Base-by-base conservation (phyloP, 2,113 vertebrate genomes). In the Cinclus mexicanus region DNA sequence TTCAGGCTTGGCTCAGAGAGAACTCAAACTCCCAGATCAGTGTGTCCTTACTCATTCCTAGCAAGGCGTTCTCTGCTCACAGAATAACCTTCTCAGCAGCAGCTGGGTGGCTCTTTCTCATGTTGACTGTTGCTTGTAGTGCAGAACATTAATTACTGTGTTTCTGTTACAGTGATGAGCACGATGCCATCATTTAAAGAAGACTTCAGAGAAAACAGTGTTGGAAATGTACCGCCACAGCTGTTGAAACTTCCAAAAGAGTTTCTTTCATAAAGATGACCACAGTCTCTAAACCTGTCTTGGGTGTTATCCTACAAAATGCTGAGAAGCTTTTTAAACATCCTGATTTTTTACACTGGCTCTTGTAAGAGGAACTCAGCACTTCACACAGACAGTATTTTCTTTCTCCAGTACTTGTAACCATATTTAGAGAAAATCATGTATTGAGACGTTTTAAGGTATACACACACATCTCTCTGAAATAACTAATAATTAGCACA, bases 131-230 rank as follows among this genome's bases (percentile, higher is more conserved):
- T 94, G 35, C 10, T 94, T 23, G n/a, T 64, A 50, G 25, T 76
- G 39, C 41, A 74, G n/a, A 72, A 46, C 13, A 12, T 46, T 89
- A 85, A 96, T 78, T 64, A 22, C 22, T 69, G 31, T 93, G 72
- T 97, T 95, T 95, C 86, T 96, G 0, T 98, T 98, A 59, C 97
- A 98, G 98, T 26, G 98, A 98, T 81, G 98, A 98, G 97, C 98
- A 98, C 0, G 98, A 98, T 90, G 98, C 98, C 91, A 98, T 98
- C 95, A 98, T 98, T 97, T 98, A 98, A 98, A 94, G 86, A 90
- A 93, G 37, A 67, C 50, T 79, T 82, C 67, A 61, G 47, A 72
- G 81, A 94, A 83, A 44, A 84, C 56, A 68, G 41, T 81, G 52
- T 49, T 86, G 87, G 81, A 87, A 84, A 49, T 42, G 19, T 50